These are phyloP conservation scores for Anoplius nigerrimus DNA, from an alignment of 2,888 invertebrate genomes.

Conservation along the genomic window DNA sequence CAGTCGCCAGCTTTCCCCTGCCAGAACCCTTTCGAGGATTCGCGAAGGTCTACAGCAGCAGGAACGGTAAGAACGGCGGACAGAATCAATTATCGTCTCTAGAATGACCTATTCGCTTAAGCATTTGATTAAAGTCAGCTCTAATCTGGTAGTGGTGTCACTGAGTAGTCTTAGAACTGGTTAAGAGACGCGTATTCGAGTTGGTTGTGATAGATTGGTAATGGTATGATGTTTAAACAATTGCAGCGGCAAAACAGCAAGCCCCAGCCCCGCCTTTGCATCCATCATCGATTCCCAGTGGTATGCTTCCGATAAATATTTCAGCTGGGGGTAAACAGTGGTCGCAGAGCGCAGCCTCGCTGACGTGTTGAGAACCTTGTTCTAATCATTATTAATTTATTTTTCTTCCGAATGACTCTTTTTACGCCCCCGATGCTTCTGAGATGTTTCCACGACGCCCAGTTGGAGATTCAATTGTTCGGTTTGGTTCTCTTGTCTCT, in stretches of 20 bases:
- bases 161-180: too few species aligned
- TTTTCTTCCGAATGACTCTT: neutral
- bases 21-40: conserved; percentile 83
- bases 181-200: too few species aligned
- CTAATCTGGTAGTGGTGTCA: too few species aligned
- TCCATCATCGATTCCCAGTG: conserved; percentile 64
- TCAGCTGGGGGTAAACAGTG: conserved; percentile 65
- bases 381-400: neutral
- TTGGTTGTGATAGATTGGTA: too few species aligned
- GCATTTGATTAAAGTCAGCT: too few species aligned
- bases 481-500: too few species aligned
- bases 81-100: conserved; percentile 4
- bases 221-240: conserved; percentile 57
- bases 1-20: conserved; percentile 80
- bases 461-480: too few species aligned
- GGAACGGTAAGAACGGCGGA: conserved; percentile 75
- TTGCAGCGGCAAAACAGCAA: conserved; percentile 73
- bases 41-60: conserved; percentile 83
- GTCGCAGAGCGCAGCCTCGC: conserved; percentile 64
- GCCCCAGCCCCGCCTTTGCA: conserved; percentile 71
- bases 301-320: conserved; percentile 65
- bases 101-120: too few species aligned
- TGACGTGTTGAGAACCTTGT: conserved; percentile 59
- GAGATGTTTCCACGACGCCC: too few species aligned
- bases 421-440: too few species aligned